Evolutionary conservation across 2,113 vertebrate genomes (phyloP), one percentile per base, ranked within the genome.

Genomic region (Onychostoma macrolepis): DNA sequence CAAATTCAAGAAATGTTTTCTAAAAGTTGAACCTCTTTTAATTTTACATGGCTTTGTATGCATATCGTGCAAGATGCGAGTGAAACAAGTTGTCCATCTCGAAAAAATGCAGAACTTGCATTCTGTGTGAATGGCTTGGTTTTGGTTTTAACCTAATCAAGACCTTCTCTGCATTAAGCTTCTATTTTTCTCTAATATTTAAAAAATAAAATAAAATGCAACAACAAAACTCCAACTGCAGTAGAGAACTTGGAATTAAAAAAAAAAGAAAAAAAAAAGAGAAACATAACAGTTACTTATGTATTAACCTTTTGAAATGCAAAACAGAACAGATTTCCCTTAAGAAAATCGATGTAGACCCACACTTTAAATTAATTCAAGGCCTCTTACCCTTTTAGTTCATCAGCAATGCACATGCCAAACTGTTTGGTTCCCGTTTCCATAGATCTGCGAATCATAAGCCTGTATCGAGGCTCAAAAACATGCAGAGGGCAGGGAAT

Each of bases 391-490:
- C 97, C 97, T 91, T 96, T 96, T 11, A 98, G 91, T 63, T 98
- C 96, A 2, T 98, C 95, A 24, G 97, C 95, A 58, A 98, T 95
- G 89, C 97, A 99, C 97, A 99, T 97, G 93, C 97, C 97, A 65
- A 99, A 98, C 89, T 96, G 96, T 86, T 95, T 97, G 91, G 96
- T 98, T 80, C 97, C 97, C 0, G 96, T 98, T 93, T 99, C 97
- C 96, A 98, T 97, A 90, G 96, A 97, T 90, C 97, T 96, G 91
- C 96, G 96, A 91, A 98, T 97, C 97, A 97, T 98, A 77, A 99
- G 96, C 63, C 96, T 94, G 89, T 98, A 99, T 61, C 95, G 95
- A 0, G 98, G 97, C 92, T 99, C 98, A 56, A 97, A 99, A 65
- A 98, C 95, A 3, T 98, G 97, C 90, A 98, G 95, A 0, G 96